Evolutionary conservation across 2,888 invertebrate species (phyloP), one percentile per base, ranked within the genome.

Genomic region (Apoda limacodes): DNA sequence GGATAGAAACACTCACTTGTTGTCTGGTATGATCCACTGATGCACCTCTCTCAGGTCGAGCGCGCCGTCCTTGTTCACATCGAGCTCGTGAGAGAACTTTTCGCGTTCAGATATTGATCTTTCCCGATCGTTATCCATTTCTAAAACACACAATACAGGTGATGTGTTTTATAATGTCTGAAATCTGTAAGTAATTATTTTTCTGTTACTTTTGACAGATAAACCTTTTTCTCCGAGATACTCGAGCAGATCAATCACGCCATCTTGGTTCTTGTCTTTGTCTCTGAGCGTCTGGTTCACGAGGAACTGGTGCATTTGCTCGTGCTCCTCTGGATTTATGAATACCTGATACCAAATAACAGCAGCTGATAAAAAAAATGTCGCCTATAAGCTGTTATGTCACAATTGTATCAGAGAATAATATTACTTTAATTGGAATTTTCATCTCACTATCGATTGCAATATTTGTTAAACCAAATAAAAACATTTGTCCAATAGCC

Each of bases 301-400:
- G 24, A 95, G 85, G 43, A 88, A 72, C 9, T 88, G 86, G 43
- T 91, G 81, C 98, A 98, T 98, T 54, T 86, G 84, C 15, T 88
- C 88, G 65, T 93, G 90, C 63, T 98, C 96, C 70, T 97, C 96
- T 0, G 99, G 98, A 64, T 94, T 95, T 25, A 92, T 88, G 68
- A 98, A 98, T 12, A 90, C 85, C 76, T 78, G 52, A 5, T 9
- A 32, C 4, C 10, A 7, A 12, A 19, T 12, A 23, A 13, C 14
- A 9, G 19, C 3, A 11, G 29, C n/a, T n/a, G n/a, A n/a, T n/a
- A n/a, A n/a, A n/a, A n/a, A n/a, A n/a, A n/a, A n/a, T n/a, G n/a
- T n/a, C n/a, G n/a, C n/a, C n/a, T n/a, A n/a, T n/a, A n/a, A n/a
- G n/a, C n/a, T n/a, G n/a, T n/a, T n/a, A n/a, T n/a, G n/a, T n/a